These are phyloP conservation scores for Nomada flava DNA, from an alignment of 2,888 invertebrate species.

Conservation along the genomic window DNA sequence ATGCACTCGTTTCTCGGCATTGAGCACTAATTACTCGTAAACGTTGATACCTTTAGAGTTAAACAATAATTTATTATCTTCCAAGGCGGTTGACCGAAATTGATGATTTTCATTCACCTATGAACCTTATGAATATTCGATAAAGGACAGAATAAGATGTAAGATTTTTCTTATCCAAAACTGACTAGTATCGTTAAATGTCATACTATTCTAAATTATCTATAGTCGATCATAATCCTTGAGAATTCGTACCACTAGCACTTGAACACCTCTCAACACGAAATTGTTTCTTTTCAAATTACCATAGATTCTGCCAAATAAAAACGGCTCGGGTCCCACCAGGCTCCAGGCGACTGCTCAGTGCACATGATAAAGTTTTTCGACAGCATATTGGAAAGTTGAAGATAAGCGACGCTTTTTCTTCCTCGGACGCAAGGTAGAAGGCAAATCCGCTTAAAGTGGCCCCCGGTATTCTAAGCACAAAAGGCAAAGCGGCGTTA, in stretches of 20 bases:
- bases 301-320: not conserved
- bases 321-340: not conserved
- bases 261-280: too few relatives aligned
- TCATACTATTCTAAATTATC: too few relatives aligned
- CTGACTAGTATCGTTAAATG: too few relatives aligned
- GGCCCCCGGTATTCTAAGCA: conserved; percentile 48
- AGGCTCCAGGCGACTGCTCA: not conserved
- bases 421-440: conserved; percentile 38
- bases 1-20: not conserved
- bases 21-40: too few relatives aligned
- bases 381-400: conserved; percentile 44
- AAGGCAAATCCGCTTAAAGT: conserved; percentile 55
- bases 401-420: conserved; percentile 68
- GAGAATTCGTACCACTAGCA: too few relatives aligned
- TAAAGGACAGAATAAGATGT: too few relatives aligned
- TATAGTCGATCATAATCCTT: too few relatives aligned
- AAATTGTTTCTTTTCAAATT: not conserved
- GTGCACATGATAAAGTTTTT: conserved; percentile 33
- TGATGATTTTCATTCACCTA: too few relatives aligned
- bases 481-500: conserved; percentile 66
- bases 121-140: too few relatives aligned
- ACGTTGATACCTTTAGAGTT: not conserved
- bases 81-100: too few relatives aligned
- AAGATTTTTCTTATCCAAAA: too few relatives aligned
- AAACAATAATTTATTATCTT: too few relatives aligned